Conservation (phyloP, 2,113 vertebrate species). For the Proteles cristata region DNA sequence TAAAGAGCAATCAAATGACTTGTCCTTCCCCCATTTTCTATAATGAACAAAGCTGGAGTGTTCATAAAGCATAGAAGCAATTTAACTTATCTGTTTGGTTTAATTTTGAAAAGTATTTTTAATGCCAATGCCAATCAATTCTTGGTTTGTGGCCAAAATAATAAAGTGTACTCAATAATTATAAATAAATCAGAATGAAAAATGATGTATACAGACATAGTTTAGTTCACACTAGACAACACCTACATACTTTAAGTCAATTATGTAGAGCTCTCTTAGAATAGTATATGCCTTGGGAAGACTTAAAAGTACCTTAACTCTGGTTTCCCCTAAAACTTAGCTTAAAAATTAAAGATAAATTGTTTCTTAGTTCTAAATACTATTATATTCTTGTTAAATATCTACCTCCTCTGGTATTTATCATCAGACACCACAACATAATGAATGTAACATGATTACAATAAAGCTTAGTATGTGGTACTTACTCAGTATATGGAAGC, state of each 20-base stretch:
- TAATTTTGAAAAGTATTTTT: conserved; percentile 60
- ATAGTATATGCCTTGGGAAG: background rate
- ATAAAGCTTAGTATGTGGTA: background rate
- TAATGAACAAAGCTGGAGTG: conserved; percentile 56
- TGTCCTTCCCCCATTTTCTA: conserved; percentile 22
- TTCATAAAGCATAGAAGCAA: conserved; percentile 50
- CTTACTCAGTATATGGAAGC: background rate
- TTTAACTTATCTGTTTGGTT: conserved; percentile 24
- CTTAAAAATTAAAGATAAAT: background rate
- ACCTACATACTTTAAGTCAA: background rate
- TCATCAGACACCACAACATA: background rate
- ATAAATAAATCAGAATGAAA: conserved; percentile 35
- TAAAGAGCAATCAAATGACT: conserved; percentile 74
- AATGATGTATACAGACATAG: background rate
- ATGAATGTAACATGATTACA: background rate
- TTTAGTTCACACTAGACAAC: background rate
- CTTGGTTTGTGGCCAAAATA: background rate
- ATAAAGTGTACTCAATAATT: conserved; percentile 28
- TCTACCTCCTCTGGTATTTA: background rate
- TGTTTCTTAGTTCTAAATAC: background rate
- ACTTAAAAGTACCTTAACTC: background rate
- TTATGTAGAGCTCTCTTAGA: background rate
- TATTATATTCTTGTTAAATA: conserved; percentile 35
- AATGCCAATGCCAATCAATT: background rate
- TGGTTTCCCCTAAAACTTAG: conserved; percentile 20